phyloP scores from a whole-genome alignment of 2,888 invertebrate species.

The Mesoligia furuncula region DNA sequence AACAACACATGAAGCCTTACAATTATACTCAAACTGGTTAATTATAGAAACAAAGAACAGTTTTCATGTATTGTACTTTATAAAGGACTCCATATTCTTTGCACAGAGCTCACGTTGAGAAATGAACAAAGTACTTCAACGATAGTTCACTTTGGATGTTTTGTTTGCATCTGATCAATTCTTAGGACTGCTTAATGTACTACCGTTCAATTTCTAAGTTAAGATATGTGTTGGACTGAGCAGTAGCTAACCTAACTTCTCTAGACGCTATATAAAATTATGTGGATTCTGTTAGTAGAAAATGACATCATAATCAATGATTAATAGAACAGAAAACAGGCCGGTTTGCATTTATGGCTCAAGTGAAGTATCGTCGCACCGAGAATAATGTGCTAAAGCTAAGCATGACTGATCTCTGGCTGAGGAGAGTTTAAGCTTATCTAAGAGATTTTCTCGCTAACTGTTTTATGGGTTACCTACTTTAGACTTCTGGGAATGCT shows the following conservation, averaged over 20 bases:
- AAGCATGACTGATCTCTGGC: constrained; percentile 14
- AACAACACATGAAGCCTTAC: constrained; percentile 53
- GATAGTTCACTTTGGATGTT: constrained; percentile 17
- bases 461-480: constrained; percentile 49
- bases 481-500: constrained; percentile 10
- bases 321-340: neutral
- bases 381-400: neutral
- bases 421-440: constrained; percentile 29
- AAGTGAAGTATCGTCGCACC: neutral
- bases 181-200: constrained; percentile 30
- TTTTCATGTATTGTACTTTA: constrained; percentile 61
- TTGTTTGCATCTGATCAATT: constrained; percentile 36
- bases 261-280: constrained; percentile 11
- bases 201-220: neutral
- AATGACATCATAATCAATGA: neutral
- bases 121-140: constrained; percentile 28
- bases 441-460: constrained; percentile 22
- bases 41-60: constrained; percentile 6
- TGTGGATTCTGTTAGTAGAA: constrained; percentile 5
- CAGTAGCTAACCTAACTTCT: constrained; percentile 7
- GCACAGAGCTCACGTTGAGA: constrained; percentile 57
- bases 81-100: constrained; percentile 55
- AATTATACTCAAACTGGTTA: constrained; percentile 19
- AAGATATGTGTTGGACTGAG: constrained; percentile 7
- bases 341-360: neutral